A percentile compares a stretch with the other conserved stretches of the same genome.
These are phyloP conservation scores for Nudaria mundana DNA, from an alignment of 2,888 invertebrate genomes.

Conservation along the genomic window DNA sequence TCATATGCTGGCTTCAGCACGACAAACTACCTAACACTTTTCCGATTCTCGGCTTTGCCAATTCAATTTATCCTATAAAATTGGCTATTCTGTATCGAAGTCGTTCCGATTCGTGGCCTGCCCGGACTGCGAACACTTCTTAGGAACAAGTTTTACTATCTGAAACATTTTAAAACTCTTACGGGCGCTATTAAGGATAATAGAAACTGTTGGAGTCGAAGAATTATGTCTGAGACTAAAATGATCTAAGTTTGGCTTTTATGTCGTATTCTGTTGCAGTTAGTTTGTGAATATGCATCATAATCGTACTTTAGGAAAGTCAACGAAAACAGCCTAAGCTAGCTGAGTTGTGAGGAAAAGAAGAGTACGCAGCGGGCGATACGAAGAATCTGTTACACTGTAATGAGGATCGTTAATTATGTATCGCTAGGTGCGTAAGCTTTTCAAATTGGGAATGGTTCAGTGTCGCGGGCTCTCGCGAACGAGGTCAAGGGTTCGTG, in stretches of 20 bases:
- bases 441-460: conserved; percentile 61
- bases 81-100: conserved; percentile 68
- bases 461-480: conserved; percentile 69
- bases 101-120: conserved; percentile 57
- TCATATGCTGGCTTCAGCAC: conserved; percentile 22
- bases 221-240: conserved; percentile 67
- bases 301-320: conserved; percentile 38
- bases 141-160: conserved; percentile 71
- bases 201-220: conserved; percentile 71
- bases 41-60: conserved; percentile 40
- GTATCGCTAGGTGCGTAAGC: conserved; percentile 75
- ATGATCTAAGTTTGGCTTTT: conserved; percentile 73
- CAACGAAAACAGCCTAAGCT: conserved; percentile 21
- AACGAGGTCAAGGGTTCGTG: conserved; percentile 79
- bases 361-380: conserved; percentile 15
- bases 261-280: conserved; percentile 44
- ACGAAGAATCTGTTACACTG: conserved; percentile 58
- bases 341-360: conserved; percentile 18
- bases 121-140: conserved; percentile 67
- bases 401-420: conserved; percentile 80
- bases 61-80: conserved; percentile 71
- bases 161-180: conserved; percentile 77
- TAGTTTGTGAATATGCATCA: conserved; percentile 33
- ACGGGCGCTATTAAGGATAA: conserved; percentile 77
- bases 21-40: conserved; percentile 46